Percentiles rank a stretch among this genome's conserved stretches.
These are phyloP conservation scores for Adelognathus sp. DNA, from an alignment of 2,888 invertebrate species.

Conservation along the genomic window DNA sequence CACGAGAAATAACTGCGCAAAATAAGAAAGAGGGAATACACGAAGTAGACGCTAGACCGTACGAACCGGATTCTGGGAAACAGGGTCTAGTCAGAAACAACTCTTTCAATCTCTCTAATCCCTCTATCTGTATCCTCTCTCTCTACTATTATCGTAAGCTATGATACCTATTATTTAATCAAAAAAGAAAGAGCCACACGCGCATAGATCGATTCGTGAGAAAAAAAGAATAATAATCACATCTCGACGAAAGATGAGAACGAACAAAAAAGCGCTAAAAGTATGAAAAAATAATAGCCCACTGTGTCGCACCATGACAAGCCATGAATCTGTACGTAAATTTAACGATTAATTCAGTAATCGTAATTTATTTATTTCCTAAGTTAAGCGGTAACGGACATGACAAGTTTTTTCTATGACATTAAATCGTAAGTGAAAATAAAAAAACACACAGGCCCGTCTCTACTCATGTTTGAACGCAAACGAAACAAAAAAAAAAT, in stretches of 20 bases:
- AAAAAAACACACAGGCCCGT: slow-evolving; percentile 25
- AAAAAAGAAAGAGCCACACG: slow-evolving; percentile 8
- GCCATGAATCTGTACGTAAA: slow-evolving; percentile 55
- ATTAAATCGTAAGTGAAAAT: slow-evolving; percentile 43
- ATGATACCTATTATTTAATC: slow-evolving; percentile 44
- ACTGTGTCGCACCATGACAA: slow-evolving; percentile 5
- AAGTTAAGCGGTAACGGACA: slow-evolving; percentile 69
- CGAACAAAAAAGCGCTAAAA: background rate
- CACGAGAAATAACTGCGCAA: background rate
- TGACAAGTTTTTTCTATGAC: slow-evolving; percentile 68
- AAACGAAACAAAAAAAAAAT: slow-evolving; percentile 42
- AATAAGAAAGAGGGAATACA: background rate
- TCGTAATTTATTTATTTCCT: slow-evolving; percentile 73
- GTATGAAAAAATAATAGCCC: background rate
- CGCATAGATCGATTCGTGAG: slow-evolving; percentile 7
- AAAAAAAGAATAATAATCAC: slow-evolving; percentile 44
- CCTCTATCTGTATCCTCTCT: slow-evolving; percentile 48
- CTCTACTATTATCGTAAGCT: slow-evolving; percentile 29
- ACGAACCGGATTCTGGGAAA: slow-evolving; percentile 69
- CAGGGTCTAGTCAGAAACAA: slow-evolving; percentile 71
- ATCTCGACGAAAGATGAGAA: slow-evolving; percentile 27
- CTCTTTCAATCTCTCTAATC: slow-evolving; percentile 54
- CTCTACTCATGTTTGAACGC: background rate
- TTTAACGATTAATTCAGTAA: slow-evolving; percentile 50
- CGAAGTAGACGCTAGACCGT: slow-evolving; percentile 61